Base-by-base conservation (phyloP, 2,888 invertebrate species). In the Melanchra persicariae region DNA sequence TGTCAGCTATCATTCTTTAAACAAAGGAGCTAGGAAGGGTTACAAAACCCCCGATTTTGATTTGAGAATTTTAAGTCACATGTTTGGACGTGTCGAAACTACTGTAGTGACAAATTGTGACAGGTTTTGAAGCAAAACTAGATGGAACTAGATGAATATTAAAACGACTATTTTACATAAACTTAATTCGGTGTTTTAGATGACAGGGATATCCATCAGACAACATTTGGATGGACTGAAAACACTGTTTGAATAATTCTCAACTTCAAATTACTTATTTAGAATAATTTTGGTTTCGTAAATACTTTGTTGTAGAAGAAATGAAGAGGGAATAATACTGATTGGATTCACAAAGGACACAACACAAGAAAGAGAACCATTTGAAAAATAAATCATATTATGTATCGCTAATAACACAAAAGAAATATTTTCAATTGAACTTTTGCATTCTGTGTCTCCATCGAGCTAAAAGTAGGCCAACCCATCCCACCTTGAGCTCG, bases 391-490 rank as follows among this genome's bases (percentile, higher is more conserved):
- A 1, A 17, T 17, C n/a, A 15, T 37, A 57, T n/a, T 22, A 15
- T 22, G 2, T 34, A 34, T 34, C 2, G 17, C 30, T 22, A 5
- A 19, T 19, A 34, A 24, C 34, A 43, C 58, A 12, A 51, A 72
- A 26, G 19, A 24, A 6, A 26, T 51, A 74, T 54, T 34, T 47
- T 12, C 12, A n/a, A 30, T 34, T 9, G 12, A 72, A 55, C 26
- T 30, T 59, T n/a, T 34, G 24, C 43, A 49, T 34, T 24, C 58
- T 47, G 12, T 49, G 1, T 45, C 26, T 51, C 26, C 22, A 55
- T 60, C 17, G 43, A 49, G 9, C 45, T 52, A 34, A 59, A 77
- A 69, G 58, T 62, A 70, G 58, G 74, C 37, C 57, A 70, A 15
- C 58, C 12, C 45, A 43, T 52, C 22, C 49, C 69, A 30, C n/a